Evolutionary conservation across 2,113 vertebrate species (phyloP), one percentile per base, ranked within the genome.

Genomic region (Progne subis): DNA sequence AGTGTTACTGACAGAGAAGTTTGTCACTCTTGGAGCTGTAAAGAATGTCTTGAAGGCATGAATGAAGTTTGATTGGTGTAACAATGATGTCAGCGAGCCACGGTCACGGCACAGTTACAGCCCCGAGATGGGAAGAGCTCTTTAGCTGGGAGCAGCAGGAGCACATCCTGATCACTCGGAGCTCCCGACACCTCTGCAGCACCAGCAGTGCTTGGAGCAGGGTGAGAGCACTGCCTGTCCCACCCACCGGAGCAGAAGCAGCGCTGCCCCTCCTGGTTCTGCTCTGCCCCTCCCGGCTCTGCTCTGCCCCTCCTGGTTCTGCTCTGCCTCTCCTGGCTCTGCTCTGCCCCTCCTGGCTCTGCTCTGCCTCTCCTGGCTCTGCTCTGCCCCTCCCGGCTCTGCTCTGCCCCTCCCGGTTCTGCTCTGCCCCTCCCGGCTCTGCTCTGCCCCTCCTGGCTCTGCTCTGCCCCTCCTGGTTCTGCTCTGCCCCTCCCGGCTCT

Each of bases 211-310:
- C 69, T 14, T 3, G 75, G 44, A 55, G 79, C 11, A 19, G 70
- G 24, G 20, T 3, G 26, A 20, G 53, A 32, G n/a, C 64, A 5
- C 13, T 0, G 0, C 0, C 1, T 25, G 82, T 25, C 65, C 0
- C 1, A 19, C 15, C 29, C 79, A 6, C 5, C 0, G 0, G 18
- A 6, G 41, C 55, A 39, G 86, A 18, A 37, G 25, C 57, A 4
- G 20, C 7, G 21, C 76, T 18, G 37, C 37, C 37, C 37, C 37
- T 37, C 37, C 9, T 9, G 37, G 37, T 9, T 37, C 37, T 37
- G 37, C 37, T 37, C 9, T 37, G 37, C 8, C 37, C 37, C 37
- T 37, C 37, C 37, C 9, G 9, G 37, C 37, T 37, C 37, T 37
- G 37, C 37, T 37, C 37, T 37, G 37, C 8, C 9, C 37, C 37